These are phyloP conservation scores for Netelia melanura DNA, from an alignment of 2,888 invertebrate species.

Conservation along the genomic window DNA sequence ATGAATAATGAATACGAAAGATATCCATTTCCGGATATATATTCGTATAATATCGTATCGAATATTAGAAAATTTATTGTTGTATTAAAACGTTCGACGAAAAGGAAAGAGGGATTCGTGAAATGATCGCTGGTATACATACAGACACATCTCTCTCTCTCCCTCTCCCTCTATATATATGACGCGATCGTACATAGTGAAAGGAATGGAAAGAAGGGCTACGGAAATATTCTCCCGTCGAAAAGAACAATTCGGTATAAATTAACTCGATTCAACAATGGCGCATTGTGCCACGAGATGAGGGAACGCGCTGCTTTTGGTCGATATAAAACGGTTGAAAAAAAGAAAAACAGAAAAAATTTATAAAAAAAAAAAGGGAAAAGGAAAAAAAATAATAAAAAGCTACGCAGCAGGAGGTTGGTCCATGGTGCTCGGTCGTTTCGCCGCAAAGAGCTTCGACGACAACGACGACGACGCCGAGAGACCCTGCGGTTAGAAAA, in stretches of 20 bases:
- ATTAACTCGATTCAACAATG: slow-evolving; percentile 74
- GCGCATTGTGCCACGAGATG: slow-evolving; percentile 56
- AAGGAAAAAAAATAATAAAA: slow-evolving; percentile 10
- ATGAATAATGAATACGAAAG: too few species aligned
- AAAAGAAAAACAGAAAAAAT: not conserved
- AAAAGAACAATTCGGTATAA: slow-evolving; percentile 76
- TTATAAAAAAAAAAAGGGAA: slow-evolving; percentile 35
- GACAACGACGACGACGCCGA: not conserved
- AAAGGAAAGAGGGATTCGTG: too few species aligned
- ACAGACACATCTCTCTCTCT: too few species aligned
- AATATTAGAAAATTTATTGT: too few species aligned
- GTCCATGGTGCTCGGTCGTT: slow-evolving; percentile 12
- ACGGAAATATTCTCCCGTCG: slow-evolving; percentile 3
- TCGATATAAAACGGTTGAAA: slow-evolving; percentile 1
- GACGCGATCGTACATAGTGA: too few species aligned
- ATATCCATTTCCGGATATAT: too few species aligned
- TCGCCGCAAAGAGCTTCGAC: slow-evolving; percentile 23
- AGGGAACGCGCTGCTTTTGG: slow-evolving; percentile 38
- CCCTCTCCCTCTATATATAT: too few species aligned
- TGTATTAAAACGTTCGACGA: too few species aligned
- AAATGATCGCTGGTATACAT: too few species aligned
- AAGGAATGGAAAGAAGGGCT: not conserved
- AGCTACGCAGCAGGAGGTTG: not conserved
- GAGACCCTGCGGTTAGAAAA: not conserved
- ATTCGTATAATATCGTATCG: too few species aligned